Percentiles rank a stretch among this genome's conserved stretches.
These are phyloP conservation scores for Microplitis manilae DNA, from an alignment of 2,888 invertebrate species.

Conservation along the genomic window DNA sequence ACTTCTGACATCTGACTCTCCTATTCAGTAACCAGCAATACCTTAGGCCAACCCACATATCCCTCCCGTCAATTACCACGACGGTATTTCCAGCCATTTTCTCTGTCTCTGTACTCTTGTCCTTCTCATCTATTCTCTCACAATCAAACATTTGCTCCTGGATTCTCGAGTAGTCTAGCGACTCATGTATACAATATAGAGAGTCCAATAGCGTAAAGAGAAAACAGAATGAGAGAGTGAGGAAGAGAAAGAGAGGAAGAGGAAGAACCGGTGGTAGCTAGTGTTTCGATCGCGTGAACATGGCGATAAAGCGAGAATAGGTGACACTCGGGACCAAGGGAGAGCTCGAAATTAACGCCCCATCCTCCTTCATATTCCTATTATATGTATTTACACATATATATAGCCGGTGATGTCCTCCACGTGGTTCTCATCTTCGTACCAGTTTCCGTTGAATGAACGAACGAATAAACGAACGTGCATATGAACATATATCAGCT, in stretches of 20 bases:
- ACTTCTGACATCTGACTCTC: conserved; percentile 27
- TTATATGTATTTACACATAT: not conserved
- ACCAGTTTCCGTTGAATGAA: conserved; percentile 26
- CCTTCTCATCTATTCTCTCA: not conserved
- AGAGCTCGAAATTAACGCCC: conserved; percentile 45
- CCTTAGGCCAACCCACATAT: conserved; percentile 23
- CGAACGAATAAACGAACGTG: conserved; percentile 1
- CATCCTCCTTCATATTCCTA: conserved; percentile 25
- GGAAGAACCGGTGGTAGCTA: not conserved
- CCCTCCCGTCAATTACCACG: conserved; percentile 37
- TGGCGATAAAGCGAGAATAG: conserved; percentile 38
- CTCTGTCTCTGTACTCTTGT: conserved; percentile 13
- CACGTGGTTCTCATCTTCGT: conserved; percentile 39
- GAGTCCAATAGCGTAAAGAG: not conserved
- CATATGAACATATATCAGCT: not conserved
- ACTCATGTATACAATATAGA: not conserved
- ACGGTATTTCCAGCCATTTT: conserved; percentile 29
- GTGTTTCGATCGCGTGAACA: conserved; percentile 36
- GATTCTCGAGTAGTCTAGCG: not conserved
- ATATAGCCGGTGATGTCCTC: conserved; percentile 10
- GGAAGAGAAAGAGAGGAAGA: not conserved
- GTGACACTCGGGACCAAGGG: conserved; percentile 32
- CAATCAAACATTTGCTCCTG: not conserved
- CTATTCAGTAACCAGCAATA: not conserved
- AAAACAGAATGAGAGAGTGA: not conserved